Conservation (phyloP, 2,888 invertebrate species). For the Caenorhabditis parvicauda region DNA sequence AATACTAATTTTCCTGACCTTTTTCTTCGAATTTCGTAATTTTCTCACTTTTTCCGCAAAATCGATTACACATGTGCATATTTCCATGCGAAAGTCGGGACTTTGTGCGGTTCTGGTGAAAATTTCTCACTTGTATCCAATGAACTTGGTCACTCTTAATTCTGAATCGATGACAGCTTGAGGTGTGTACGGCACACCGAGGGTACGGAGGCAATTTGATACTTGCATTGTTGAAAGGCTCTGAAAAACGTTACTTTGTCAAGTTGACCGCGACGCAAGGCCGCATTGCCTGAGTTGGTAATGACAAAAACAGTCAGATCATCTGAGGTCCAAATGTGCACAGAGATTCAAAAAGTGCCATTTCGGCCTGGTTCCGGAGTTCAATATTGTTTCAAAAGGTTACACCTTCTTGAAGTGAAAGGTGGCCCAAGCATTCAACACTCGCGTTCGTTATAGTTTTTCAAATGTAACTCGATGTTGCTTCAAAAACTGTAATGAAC, state of each 20-base stretch:
- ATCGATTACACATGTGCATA: no score
- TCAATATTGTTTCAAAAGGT: no score
- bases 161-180: constrained; percentile 65
- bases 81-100: no score
- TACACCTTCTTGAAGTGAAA: no score
- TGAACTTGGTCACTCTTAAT: constrained; percentile 47
- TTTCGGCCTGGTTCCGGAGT: no score
- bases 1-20: not conserved
- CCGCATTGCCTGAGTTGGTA: not conserved
- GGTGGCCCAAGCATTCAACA: no score
- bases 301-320: not conserved
- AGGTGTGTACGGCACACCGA: constrained; percentile 63
- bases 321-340: not conserved
- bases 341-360: not conserved
- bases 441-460: no score
- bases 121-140: constrained; percentile 16
- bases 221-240: constrained; percentile 60
- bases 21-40: no score
- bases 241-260: constrained; percentile 39
- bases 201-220: constrained; percentile 55
- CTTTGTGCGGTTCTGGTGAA: no score
- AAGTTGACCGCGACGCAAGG: not conserved
- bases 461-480: no score
- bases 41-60: no score
- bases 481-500: no score